Base-by-base conservation (phyloP, 2,888 invertebrate genomes). In the Ochlodes sylvanus region DNA sequence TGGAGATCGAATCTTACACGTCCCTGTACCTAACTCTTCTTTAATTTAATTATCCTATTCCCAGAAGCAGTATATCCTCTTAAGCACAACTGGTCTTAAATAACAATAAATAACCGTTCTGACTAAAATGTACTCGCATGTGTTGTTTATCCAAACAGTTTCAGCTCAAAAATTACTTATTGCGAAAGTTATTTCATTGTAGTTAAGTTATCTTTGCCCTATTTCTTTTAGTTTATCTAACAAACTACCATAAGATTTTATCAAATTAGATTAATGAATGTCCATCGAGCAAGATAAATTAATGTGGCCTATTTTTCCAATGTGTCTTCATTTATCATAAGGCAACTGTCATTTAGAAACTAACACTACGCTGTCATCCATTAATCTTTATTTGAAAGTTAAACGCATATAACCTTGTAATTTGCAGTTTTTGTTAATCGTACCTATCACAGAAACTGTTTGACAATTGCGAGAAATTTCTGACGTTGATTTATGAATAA, bases 361-460 rank as follows among this genome's bases (percentile, higher is more conserved):
- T 52, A 27, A 52, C 52, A 27, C 21, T 27, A 12, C 52, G 50
- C 21, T 27, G 52, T 50, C 17, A 12, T 50, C 17, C 50, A 52
- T 52, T 52, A 27, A 52, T 52, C 52, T 52, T 21, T 27, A 27
- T 52, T 27, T 52, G 52, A 52, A 52, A 52, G 21, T 17, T 27
- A 14, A 27, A 27, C 52, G 52, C 27, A 52, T 14, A 52, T 52
- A 12, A 50, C 50, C 50, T 50, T 50, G 19, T 50, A 10, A 50
- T 50, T 50, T 50, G 10, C 50, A 19, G 19, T 50, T 50, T 19
- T 50, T 19, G 19, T 50, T 19, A 12, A 50, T 50, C 50, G 17
- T 50, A 19, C 50, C 17, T 19, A 19, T 50, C 50, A 19, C 7
- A 19, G 17, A 19, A 10, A 19, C 17, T 19, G 44, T 50, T 19